A percentile compares a stretch with the other conserved stretches of the same genome.
phyloP scores from a whole-genome alignment of 2,888 invertebrate species.

The Amorpha juglandis region DNA sequence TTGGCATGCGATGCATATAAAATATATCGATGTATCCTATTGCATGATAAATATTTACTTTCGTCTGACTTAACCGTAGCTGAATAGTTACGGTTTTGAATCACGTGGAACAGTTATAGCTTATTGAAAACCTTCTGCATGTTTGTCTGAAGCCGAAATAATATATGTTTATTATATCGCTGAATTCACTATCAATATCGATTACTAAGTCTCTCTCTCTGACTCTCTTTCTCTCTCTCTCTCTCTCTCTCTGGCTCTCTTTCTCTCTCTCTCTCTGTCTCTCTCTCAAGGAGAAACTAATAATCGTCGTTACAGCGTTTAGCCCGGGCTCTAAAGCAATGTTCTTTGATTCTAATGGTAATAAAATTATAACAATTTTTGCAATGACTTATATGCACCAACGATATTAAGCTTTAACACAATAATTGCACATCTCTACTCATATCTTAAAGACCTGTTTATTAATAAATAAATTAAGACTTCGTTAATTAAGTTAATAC shows the following conservation, averaged over 20 bases:
- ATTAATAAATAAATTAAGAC: too few species aligned
- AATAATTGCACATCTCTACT: too few species aligned
- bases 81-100: not conserved
- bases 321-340: too few species aligned
- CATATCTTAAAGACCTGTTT: too few species aligned
- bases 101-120: not conserved
- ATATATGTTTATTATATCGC: not conserved
- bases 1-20: constrained; percentile 36
- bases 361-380: too few species aligned
- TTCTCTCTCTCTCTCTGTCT: not conserved
- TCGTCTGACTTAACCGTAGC: not conserved
- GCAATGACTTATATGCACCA: too few species aligned
- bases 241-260: not conserved
- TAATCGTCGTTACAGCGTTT: not conserved
- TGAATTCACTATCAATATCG: not conserved
- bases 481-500: too few species aligned
- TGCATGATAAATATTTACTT: constrained; percentile 24
- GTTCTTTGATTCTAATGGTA: too few species aligned
- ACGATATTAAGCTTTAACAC: too few species aligned
- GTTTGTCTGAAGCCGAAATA: not conserved
- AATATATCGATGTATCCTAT: not conserved
- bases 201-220: not conserved
- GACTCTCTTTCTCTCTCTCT: not conserved
- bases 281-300: not conserved
- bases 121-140: constrained; percentile 15